Base-by-base conservation (phyloP, 2,888 invertebrate species). In the Pheosia tremula region DNA sequence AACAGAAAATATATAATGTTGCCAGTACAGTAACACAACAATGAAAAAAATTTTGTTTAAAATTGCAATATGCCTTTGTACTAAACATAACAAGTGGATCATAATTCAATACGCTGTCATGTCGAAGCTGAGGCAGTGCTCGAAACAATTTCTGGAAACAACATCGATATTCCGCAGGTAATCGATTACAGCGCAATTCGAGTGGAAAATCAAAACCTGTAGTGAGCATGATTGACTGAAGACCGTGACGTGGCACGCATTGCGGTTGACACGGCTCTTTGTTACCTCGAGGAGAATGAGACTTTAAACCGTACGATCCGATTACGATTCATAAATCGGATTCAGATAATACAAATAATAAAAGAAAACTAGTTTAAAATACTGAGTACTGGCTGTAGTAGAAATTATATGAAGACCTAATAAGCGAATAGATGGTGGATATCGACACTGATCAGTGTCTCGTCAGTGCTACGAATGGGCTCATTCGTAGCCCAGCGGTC, bases 191-290 rank as follows among this genome's bases (percentile, higher is more conserved):
- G 61, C 64, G 56, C 64, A 68, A 72, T 73, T 73, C 69, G 68
- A 64, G 74, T 75, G 72, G 72, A 74, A 80, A 80, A 80, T 79
- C 75, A 72, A 74, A 77, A 78, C 73, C 71, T 78, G 72, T 71
- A 74, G 78, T 69, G 73, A 75, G 72, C 77, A 74, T 76, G 80
- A 81, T 77, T 71, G 81, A 84, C 77, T 79, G 77, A 75, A 69
- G 71, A 73, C 75, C 75, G 75, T 80, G 82, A 83, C 79, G 81
- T 63, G 70, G 78, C 82, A 81, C 85, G 81, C 80, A 80, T 79
- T 86, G 86, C 70, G 80, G 79, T 78, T 83, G 85, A 84, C 84
- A 74, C 66, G 69, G 74, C 81, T 70, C 83, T 85, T 85, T 84
- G 78, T 84, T 80, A 75, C 66, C 66, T 62, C 61, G 60, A 64